Evolutionary conservation across 30 jellyfish, hydroid and myxozoan species (phyloP).

Genomic region (Rhopilema esculentum): DNA sequence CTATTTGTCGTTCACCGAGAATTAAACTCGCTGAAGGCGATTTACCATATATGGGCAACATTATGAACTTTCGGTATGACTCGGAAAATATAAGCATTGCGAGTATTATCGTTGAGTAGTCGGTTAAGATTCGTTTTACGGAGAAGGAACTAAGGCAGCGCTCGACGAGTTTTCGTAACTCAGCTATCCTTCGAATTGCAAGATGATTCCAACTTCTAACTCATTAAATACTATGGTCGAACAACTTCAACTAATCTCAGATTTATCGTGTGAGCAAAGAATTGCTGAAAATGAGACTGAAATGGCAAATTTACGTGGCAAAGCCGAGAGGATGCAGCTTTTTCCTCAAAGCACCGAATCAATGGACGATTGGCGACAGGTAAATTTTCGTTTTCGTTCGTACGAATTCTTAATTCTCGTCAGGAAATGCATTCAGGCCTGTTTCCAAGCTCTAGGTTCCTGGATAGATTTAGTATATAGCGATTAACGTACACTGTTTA

Average conservation of each 20-base stretch:
- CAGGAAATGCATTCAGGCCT: conserved; percentile 57
- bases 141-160: conserved; percentile 51
- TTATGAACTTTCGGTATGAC: conserved; percentile 64
- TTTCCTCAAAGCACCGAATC: conserved; percentile 79
- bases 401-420: conserved; percentile 80
- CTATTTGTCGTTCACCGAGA: conserved; percentile 75
- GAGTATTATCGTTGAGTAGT: conserved; percentile 67
- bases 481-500: neutral
- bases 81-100: conserved; percentile 77
- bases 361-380: conserved; percentile 99
- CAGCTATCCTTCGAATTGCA: conserved; percentile 4
- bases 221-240: conserved; percentile 80
- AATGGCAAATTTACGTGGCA: conserved; percentile 45
- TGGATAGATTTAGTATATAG: neutral
- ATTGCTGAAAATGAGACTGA: conserved; percentile 6
- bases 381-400: conserved; percentile 81
- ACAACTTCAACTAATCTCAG: conserved; percentile 83
- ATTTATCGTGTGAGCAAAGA: conserved; percentile 67
- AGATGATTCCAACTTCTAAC: conserved; percentile 83
- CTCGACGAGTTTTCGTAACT: conserved; percentile 61
- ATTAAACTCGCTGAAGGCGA: conserved; percentile 48
- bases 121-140: conserved; percentile 74
- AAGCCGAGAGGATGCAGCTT: conserved; percentile 74
- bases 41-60: conserved; percentile 74
- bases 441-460: conserved; percentile 12